Percentiles rank a stretch among this genome's conserved stretches.
Conservation (phyloP, 2,113 vertebrate species). For the Ancistrus triradiatus region DNA sequence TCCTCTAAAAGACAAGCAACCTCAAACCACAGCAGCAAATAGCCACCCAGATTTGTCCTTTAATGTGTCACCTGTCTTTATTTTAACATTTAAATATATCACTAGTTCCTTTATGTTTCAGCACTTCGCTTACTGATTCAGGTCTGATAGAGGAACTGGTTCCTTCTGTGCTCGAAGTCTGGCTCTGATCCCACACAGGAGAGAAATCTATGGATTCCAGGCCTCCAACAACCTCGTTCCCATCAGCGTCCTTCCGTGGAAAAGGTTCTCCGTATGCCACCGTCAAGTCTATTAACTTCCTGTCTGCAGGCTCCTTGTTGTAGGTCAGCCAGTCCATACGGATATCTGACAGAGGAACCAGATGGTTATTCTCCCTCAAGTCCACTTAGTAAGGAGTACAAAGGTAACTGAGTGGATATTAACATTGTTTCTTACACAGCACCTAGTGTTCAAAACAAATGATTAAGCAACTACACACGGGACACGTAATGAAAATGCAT, state of each 20-base stretch:
- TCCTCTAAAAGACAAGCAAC: too few species aligned
- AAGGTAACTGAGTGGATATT: too few species aligned
- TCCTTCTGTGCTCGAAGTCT: constrained; percentile 36
- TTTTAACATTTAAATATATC: too few species aligned
- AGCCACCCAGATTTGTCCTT: too few species aligned
- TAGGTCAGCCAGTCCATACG: constrained; percentile 85
- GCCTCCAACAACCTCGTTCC: constrained; percentile 56
- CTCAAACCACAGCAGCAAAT: too few species aligned
- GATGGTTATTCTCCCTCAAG: neutral
- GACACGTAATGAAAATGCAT: too few species aligned
- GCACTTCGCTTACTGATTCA: constrained; percentile 22
- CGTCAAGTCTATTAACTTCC: constrained; percentile 76
- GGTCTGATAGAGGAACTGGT: constrained; percentile 48
- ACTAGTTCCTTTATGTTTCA: too few species aligned
- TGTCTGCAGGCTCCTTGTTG: constrained; percentile 60
- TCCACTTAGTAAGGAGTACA: too few species aligned
- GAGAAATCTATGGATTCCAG: constrained; percentile 22
- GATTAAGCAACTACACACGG: too few species aligned
- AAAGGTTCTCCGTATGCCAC: constrained; percentile 75
- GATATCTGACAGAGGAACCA: constrained; percentile 71
- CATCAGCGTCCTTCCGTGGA: constrained; percentile 65
- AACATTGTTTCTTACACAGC: too few species aligned
- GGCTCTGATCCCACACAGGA: constrained; percentile 44
- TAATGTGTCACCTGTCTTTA: too few species aligned
- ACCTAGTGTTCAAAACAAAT: too few species aligned